Evolutionary conservation across 2,797 vertebrate genomes (phyloP).

Genomic region (Monodelphis domestica): DNA sequence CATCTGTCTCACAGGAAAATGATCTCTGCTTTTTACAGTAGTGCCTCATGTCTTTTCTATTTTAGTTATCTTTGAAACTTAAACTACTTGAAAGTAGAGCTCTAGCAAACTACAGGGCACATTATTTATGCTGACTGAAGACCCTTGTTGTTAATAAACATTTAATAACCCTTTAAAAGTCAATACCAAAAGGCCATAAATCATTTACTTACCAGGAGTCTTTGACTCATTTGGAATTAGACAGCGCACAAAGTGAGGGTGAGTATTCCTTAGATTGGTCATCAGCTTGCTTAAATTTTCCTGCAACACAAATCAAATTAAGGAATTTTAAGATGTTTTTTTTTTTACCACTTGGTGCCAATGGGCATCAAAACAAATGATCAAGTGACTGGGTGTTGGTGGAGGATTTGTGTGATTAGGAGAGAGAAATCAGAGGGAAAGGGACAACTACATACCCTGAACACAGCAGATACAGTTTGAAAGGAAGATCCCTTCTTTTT

Average conservation of each 20-base stretch:
- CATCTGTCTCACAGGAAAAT: background rate
- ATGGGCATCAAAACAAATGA: background rate
- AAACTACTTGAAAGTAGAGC: background rate
- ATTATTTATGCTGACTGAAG: background rate
- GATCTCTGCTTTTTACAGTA: background rate
- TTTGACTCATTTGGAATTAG: conserved; percentile 86
- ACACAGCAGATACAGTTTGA: conserved; percentile 88
- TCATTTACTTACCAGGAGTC: conserved; percentile 80
- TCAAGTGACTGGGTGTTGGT: background rate
- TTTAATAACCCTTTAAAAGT: background rate
- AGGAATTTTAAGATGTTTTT: background rate
- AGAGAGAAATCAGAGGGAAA: background rate
- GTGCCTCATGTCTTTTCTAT: background rate
- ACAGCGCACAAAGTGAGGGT: conserved; percentile 85
- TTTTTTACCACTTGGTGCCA: background rate
- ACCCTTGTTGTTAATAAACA: background rate
- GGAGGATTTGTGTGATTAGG: background rate
- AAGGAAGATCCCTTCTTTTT: conserved; percentile 92
- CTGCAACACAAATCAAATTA: conserved; percentile 77
- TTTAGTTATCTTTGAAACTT: background rate
- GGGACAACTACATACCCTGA: conserved; percentile 83
- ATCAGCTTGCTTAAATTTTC: conserved; percentile 91
- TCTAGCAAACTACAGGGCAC: background rate
- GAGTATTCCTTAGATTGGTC: conserved; percentile 84
- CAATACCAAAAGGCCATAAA: background rate